phyloP scores from a whole-genome alignment of 2,888 invertebrate species.

The Boloria selene region DNA sequence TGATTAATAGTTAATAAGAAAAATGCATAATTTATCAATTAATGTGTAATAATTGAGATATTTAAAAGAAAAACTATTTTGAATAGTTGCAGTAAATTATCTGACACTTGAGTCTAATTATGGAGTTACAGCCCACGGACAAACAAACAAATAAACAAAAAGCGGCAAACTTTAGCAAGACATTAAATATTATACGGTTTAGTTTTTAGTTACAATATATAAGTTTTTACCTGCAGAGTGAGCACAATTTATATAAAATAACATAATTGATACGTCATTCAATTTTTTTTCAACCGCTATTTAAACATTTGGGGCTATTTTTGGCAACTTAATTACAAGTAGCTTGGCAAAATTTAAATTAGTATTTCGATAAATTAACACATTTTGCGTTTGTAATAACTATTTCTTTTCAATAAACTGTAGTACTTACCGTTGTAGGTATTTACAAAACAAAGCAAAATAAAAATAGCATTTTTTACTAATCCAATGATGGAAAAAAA shows the following conservation, averaged over 20 bases:
- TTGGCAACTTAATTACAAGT: neutral
- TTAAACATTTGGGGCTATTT: constrained; percentile 4
- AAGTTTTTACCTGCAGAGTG: neutral
- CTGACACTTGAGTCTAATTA: too few species aligned
- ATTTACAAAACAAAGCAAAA: constrained; percentile 43
- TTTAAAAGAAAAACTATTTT: too few species aligned
- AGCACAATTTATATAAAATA: neutral
- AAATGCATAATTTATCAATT: neutral
- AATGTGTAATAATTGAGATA: too few species aligned
- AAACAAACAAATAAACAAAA: too few species aligned
- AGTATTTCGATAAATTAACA: neutral
- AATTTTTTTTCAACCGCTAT: constrained; percentile 6
- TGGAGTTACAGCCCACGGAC: too few species aligned
- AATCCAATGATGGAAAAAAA: constrained; percentile 41
- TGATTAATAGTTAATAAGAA: too few species aligned
- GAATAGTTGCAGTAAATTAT: too few species aligned
- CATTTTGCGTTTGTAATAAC: neutral
- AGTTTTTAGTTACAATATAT: neutral
- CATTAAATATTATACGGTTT: neutral
- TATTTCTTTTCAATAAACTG: constrained; percentile 6
- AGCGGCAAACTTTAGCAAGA: neutral
- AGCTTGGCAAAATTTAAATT: neutral
- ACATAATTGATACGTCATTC: neutral
- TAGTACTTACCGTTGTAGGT: constrained; percentile 31
- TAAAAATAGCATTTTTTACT: constrained; percentile 39